phyloP scores from a whole-genome alignment of 2,797 vertebrate genomes.

The Columba guinea region DNA sequence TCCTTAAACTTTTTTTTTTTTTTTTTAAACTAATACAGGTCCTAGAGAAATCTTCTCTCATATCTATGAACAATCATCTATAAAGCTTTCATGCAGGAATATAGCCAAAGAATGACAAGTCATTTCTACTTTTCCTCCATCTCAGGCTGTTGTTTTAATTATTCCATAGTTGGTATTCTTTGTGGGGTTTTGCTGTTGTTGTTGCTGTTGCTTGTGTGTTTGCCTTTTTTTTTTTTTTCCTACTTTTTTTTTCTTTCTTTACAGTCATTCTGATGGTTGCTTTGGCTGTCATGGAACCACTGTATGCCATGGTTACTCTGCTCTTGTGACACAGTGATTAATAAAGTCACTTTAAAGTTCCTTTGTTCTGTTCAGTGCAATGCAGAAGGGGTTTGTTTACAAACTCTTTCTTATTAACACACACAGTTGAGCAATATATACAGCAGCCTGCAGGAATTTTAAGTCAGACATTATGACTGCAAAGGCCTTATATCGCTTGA shows the following conservation, averaged over 20 bases:
- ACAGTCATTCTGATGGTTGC: background rate
- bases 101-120: background rate
- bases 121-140: background rate
- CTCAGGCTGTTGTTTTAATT: background rate
- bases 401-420: background rate
- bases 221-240: too few species aligned
- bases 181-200: fast-evolving
- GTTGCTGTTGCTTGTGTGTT: too few species aligned
- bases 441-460: background rate
- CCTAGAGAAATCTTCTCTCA: background rate
- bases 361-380: background rate
- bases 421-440: background rate
- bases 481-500: background rate
- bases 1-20: background rate
- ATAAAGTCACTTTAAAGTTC: background rate
- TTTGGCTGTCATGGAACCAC: background rate
- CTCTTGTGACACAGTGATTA: background rate
- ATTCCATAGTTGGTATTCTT: background rate
- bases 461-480: background rate
- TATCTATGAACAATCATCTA: background rate
- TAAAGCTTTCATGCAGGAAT: background rate
- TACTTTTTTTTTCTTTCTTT: background rate
- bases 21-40: background rate
- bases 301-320: background rate
- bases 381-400: background rate